phyloP scores from a whole-genome alignment of 2,113 vertebrate genomes.

The Forbesichthys papilliferus region DNA sequence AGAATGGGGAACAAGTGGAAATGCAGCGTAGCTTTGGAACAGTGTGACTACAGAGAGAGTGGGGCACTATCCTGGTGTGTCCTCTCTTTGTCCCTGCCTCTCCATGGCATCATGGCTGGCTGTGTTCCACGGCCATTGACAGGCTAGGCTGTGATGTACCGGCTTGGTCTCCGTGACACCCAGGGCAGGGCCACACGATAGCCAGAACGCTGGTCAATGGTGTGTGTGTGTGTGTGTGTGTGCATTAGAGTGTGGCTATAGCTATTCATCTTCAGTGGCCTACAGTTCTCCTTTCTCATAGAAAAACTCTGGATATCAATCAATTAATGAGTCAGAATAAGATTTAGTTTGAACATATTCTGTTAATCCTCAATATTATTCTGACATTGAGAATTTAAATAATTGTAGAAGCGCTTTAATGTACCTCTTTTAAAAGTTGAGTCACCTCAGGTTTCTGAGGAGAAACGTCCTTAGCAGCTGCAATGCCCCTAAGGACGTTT shows the following conservation, averaged over 20 bases:
- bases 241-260: constrained; percentile 31
- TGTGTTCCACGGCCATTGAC: too few relatives aligned
- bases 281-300: constrained; percentile 15
- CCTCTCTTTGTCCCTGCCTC: constrained; percentile 29
- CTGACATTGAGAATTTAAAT: constrained; percentile 22
- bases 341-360: constrained; percentile 15
- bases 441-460: constrained; percentile 21
- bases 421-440: constrained; percentile 18
- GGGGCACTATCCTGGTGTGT: background rate
- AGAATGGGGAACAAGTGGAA: constrained; percentile 34
- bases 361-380: constrained; percentile 23
- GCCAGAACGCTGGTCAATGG: constrained; percentile 59
- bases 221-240: constrained; percentile 14
- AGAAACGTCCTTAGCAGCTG: constrained; percentile 7
- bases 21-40: constrained; percentile 3
- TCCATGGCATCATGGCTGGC: background rate
- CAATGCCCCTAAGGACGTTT: constrained; percentile 6
- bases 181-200: constrained; percentile 64
- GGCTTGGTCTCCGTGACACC: constrained; percentile 53
- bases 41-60: too few relatives aligned
- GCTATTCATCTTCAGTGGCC: constrained; percentile 26
- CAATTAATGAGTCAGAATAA: constrained; percentile 9
- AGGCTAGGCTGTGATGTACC: constrained; percentile 41
- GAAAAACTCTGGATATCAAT: constrained; percentile 29
- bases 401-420: constrained; percentile 10